Base-by-base conservation (phyloP, 2,113 vertebrate species). In the Lagopus muta region DNA sequence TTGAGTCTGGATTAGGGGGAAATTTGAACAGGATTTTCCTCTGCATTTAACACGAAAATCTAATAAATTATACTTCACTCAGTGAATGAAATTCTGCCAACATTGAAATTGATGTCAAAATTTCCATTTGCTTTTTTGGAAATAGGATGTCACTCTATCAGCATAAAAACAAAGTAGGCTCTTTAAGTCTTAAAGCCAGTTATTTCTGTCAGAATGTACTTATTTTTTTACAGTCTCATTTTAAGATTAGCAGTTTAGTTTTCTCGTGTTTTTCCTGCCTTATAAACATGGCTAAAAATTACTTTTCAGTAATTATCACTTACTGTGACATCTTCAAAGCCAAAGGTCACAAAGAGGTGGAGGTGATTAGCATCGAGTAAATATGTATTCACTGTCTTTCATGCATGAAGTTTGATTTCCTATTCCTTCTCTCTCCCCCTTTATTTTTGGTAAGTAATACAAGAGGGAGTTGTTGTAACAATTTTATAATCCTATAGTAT, bases 11-110 rank as follows among this genome's bases (percentile, higher is more conserved):
- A 94, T 95, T 94, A 96, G 75, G 28, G 87, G 64, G 71, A 88
- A 91, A 72, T 77, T 42, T 91, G 91, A 89, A 76, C 71, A 89
- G 79, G 94, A 93, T 95, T 96, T 95, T 91, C 89, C 76, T 92
- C 65, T 75, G 57, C 75, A 75, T 95, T 93, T 88, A 95, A 95
- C 75, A 83, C 38, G 87, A 89, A 93, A 88, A 95, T 96, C 76
- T 86, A 92, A 90, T 93, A 92, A 89, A 86, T 91, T 61, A 86
- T 47, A 50, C 82, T 95, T 84, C 92, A 94, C 28, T 90, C 57
- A 21, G 48, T 67, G 58, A 76, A 87, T 88, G 74, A 93, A 94
- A 82, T 92, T 89, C 62, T 92, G 84, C 74, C 84, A 61, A 64
- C 54, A 64, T 42, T 93, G 84, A 82, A 86, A 82, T 50, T 36